phyloP scores from a whole-genome alignment of 2,113 vertebrate genomes.

The Trochalopteron elliotii region DNA sequence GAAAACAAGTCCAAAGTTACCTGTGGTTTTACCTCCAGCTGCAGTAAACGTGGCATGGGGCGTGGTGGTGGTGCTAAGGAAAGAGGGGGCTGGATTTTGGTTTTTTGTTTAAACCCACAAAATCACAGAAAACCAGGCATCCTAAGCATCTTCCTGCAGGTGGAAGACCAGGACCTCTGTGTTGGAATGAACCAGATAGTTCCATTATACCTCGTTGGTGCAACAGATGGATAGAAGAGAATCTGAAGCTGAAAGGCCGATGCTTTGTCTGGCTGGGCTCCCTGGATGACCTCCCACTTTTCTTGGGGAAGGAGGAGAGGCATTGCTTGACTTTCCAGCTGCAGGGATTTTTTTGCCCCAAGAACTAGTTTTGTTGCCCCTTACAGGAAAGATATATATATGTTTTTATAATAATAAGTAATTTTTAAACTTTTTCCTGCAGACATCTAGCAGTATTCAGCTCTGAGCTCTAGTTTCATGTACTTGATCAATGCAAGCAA shows the following conservation, averaged over 20 bases:
- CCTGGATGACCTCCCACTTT: not conserved
- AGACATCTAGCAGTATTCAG: rapidly evolving
- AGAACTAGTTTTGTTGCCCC: not conserved
- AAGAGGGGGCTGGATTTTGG: not conserved
- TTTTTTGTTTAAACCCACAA: not conserved
- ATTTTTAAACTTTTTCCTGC: not conserved
- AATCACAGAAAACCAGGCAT: not conserved
- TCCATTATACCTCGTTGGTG: not conserved
- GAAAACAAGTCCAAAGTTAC: not conserved
- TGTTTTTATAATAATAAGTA: not conserved
- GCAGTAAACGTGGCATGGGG: rapidly evolving
- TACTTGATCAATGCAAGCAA: not conserved
- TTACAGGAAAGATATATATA: not conserved
- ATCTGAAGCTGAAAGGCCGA: not conserved
- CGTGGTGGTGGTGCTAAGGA: not conserved
- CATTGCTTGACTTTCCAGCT: not conserved
- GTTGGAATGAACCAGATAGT: not conserved
- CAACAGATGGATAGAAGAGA: not conserved
- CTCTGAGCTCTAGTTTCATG: not conserved
- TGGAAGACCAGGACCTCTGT: not conserved
- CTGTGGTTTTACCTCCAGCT: not conserved
- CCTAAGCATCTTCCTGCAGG: not conserved
- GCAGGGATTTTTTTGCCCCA: not conserved
- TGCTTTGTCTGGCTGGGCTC: not conserved
- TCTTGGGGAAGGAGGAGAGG: not conserved